These are phyloP conservation scores for Eristalis pertinax DNA, from an alignment of 2,888 invertebrate species.

Conservation along the genomic window DNA sequence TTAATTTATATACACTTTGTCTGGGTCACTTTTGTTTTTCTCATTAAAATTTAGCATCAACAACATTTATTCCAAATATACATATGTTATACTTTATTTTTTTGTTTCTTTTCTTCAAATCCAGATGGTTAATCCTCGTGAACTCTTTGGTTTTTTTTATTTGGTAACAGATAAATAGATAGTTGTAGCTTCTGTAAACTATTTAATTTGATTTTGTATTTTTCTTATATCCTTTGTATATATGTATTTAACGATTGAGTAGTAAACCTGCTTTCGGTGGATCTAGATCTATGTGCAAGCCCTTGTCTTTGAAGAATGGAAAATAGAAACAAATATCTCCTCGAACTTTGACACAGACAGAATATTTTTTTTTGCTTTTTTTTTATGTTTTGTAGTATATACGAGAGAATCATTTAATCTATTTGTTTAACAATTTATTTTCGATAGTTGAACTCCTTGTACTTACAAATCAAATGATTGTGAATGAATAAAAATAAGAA, in stretches of 20 bases:
- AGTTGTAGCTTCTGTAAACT: conserved; percentile 36
- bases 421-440: conserved; percentile 42
- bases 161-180: conserved; percentile 60
- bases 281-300: background rate
- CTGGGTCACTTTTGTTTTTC: conserved; percentile 55
- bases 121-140: conserved; percentile 23
- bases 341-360: conserved; percentile 56
- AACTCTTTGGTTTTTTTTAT: conserved; percentile 30
- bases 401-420: background rate
- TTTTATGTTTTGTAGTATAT: background rate
- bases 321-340: conserved; percentile 9
- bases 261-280: conserved; percentile 1
- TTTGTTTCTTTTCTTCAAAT: conserved; percentile 25
- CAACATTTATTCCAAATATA: conserved; percentile 73
- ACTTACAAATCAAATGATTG: background rate
- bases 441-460: conserved; percentile 26
- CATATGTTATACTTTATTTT: conserved; percentile 44
- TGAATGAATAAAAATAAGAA: conserved; percentile 29
- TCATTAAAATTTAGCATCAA: conserved; percentile 70
- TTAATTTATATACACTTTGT: conserved; percentile 65
- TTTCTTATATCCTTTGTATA: conserved; percentile 26
- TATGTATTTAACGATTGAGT: conserved; percentile 3
- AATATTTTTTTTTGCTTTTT: conserved; percentile 8
- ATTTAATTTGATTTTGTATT: conserved; percentile 25
- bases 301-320: background rate